Conservation (phyloP, 2,113 vertebrate genomes). For the Rousettus leschenaultii region DNA sequence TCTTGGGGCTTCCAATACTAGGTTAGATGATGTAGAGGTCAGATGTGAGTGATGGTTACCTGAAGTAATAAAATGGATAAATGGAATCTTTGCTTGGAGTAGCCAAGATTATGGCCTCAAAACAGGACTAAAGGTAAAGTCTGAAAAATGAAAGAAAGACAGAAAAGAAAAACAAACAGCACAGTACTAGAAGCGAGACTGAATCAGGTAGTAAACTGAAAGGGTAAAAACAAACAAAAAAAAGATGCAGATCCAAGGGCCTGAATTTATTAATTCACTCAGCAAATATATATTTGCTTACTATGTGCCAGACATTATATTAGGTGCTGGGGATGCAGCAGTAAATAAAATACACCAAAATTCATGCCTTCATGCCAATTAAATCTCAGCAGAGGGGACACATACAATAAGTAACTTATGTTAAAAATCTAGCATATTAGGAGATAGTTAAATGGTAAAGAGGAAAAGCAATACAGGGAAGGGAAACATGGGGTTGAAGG, state of each 20-base stretch:
- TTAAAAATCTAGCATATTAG: neutral
- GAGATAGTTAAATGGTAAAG: neutral
- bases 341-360: neutral
- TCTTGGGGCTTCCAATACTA: neutral
- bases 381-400: neutral
- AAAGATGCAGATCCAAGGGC: neutral
- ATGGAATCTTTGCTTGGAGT: neutral
- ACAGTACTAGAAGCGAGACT: neutral
- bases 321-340: neutral
- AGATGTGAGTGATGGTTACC: neutral
- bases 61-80: neutral
- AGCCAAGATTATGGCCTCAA: neutral
- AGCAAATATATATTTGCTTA: neutral
- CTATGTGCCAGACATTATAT: neutral
- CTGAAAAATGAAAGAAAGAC: neutral
- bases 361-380: neutral
- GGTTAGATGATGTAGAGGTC: neutral
- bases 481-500: rapidly evolving
- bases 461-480: neutral
- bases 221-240: neutral
- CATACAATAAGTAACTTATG: neutral
- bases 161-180: neutral
- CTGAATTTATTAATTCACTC: neutral
- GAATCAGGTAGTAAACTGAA: neutral
- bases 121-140: neutral